phyloP scores from a whole-genome alignment of 2,113 vertebrate species.

The Eonycteris spelaea region DNA sequence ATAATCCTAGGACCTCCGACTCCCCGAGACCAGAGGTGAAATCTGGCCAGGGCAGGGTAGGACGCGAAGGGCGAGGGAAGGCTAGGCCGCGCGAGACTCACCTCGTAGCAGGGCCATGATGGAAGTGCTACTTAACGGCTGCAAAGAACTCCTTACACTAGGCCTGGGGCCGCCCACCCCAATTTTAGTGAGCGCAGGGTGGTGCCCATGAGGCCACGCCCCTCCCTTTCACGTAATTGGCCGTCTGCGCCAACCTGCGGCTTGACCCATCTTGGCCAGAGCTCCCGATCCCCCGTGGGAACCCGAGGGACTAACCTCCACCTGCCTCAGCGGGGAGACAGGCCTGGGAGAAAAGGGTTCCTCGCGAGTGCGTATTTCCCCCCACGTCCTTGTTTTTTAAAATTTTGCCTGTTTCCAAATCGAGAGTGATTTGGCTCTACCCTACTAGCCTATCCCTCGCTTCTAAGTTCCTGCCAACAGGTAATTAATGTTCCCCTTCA shows the following conservation, averaged over 20 bases:
- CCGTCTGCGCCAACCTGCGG: accelerated
- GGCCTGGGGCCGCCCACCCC: too few relatives aligned
- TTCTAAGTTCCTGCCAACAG: neutral
- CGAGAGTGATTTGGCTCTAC: neutral
- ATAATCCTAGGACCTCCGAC: neutral
- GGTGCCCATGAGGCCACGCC: neutral
- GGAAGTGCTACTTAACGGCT: accelerated
- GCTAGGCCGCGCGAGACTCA: slow-evolving; percentile 29
- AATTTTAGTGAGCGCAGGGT: accelerated
- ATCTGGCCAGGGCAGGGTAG: neutral
- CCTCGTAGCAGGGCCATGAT: slow-evolving; percentile 82
- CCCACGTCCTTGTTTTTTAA: neutral
- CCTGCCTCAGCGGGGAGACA: neutral
- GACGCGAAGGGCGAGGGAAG: neutral
- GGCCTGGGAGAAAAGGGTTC: neutral
- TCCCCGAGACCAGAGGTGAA: neutral
- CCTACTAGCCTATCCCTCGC: neutral
- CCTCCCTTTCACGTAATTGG: neutral
- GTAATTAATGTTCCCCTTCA: accelerated
- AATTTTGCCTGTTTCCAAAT: neutral
- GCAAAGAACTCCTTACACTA: accelerated
- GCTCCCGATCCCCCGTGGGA: too few relatives aligned
- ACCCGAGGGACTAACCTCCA: accelerated
- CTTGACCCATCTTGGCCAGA: accelerated
- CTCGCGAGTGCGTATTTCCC: accelerated